These are phyloP conservation scores for Thalassoma bifasciatum DNA, from an alignment of 2,113 vertebrate species.

Conservation along the genomic window DNA sequence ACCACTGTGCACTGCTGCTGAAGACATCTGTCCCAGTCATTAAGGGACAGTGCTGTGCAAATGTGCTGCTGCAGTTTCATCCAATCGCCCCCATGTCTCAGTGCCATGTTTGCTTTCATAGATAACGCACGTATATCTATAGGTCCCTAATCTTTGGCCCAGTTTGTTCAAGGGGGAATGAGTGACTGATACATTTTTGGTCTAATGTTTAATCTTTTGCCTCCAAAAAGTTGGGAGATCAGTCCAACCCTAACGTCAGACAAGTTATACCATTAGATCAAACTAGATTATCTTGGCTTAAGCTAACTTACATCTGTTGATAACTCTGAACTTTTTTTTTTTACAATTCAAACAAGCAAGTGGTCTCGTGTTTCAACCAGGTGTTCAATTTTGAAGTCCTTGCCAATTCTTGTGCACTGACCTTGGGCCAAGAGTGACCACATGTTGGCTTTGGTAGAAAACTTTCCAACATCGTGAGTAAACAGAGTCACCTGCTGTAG, in stretches of 20 bases:
- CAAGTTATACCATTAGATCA: too few species aligned
- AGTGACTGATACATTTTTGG: neutral
- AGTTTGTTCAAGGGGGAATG: neutral
- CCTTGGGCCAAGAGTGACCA: neutral
- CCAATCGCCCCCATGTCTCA: neutral
- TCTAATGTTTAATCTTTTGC: too few species aligned
- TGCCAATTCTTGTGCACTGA: slow-evolving; percentile 1
- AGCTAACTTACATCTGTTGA: too few species aligned
- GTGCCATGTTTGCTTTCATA: slow-evolving; percentile 23
- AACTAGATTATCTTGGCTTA: too few species aligned
- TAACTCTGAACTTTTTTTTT: neutral
- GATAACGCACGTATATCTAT: slow-evolving; percentile 16
- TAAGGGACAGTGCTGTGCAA: slow-evolving; percentile 11
- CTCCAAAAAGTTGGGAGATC: neutral
- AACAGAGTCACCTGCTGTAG: slow-evolving; percentile 18
- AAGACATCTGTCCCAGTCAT: slow-evolving; percentile 45
- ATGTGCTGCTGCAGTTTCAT: slow-evolving; percentile 4
- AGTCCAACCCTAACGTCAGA: too few species aligned
- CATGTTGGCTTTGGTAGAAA: slow-evolving; percentile 6
- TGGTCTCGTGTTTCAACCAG: neutral
- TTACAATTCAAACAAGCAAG: neutral
- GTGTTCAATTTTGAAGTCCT: neutral
- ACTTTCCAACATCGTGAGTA: neutral
- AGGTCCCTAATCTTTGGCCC: neutral
- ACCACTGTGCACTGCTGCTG: slow-evolving; percentile 36